phyloP scores from a whole-genome alignment of 1,140 invertebrate species.

The Aradophagus sp. region DNA sequence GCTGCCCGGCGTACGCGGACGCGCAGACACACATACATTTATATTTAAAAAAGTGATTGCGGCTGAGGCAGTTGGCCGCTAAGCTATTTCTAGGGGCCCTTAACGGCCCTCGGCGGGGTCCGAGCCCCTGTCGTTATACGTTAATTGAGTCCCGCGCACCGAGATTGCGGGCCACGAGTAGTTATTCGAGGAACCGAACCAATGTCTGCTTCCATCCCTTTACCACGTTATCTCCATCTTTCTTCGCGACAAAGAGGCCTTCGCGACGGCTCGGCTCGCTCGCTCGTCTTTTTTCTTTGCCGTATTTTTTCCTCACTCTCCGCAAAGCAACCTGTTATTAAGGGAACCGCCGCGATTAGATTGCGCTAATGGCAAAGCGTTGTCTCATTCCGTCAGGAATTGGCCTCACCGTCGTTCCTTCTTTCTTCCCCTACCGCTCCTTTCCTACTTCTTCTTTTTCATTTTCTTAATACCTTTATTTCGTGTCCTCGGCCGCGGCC shows the following conservation, averaged over 20 bases:
- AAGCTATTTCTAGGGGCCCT: constrained; percentile 46
- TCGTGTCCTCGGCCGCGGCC: constrained; percentile 26
- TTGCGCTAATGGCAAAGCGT: constrained; percentile 68
- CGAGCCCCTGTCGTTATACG: constrained; percentile 55
- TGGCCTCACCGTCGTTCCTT: constrained; percentile 50
- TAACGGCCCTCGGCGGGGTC: constrained; percentile 20
- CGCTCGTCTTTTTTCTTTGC: constrained; percentile 32
- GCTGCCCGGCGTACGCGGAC: constrained; percentile 17
- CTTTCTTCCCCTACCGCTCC: constrained; percentile 1
- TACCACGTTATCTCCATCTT: constrained; percentile 34
- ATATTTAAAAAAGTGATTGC: no score
- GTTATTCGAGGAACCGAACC: constrained; percentile 43
- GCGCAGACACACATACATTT: no score
- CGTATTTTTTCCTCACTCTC: constrained; percentile 42
- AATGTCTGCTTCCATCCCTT: constrained; percentile 42
- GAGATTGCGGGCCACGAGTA: constrained; percentile 50
- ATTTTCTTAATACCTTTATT: no score
- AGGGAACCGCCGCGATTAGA: constrained; percentile 63
- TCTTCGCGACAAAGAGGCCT: constrained; percentile 9
- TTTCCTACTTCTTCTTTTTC: constrained; percentile 20
- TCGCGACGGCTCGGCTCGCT: no score
- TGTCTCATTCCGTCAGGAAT: constrained; percentile 60
- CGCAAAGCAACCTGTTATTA: constrained; percentile 57
- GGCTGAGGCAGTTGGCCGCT: constrained; percentile 40
- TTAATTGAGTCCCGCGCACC: constrained; percentile 54